Conservation (phyloP, 1,140 invertebrate genomes). For the Drosophila repleta region DNA sequence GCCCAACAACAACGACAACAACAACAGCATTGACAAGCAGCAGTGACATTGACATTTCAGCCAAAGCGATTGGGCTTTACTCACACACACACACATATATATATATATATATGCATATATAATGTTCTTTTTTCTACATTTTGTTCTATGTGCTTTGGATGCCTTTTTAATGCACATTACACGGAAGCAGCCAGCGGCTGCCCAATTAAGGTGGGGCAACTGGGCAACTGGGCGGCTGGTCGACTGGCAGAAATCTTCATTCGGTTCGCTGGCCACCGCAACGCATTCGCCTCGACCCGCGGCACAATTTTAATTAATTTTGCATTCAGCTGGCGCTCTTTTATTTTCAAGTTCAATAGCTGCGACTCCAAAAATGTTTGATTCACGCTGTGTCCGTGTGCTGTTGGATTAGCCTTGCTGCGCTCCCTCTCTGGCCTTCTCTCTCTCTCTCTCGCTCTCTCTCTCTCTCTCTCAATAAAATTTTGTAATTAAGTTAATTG, state of each 20-base stretch:
- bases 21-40: conserved; percentile 25
- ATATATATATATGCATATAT: not conserved
- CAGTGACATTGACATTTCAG: conserved; percentile 78
- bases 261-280: conserved; percentile 52
- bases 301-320: conserved; percentile 51
- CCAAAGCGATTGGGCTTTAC: conserved; percentile 50
- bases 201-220: conserved; percentile 41
- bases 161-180: conserved; percentile 58
- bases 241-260: not conserved
- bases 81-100: not conserved
- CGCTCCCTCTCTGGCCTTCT: not conserved
- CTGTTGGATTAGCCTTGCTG: conserved; percentile 13
- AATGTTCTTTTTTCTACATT: conserved; percentile 16
- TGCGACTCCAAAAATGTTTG: conserved; percentile 17
- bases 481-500: conserved; percentile 68
- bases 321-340: conserved; percentile 31
- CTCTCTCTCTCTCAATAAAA: not conserved
- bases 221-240: not conserved
- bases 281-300: conserved; percentile 5
- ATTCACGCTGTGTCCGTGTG: not conserved
- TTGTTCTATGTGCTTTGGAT: conserved; percentile 15
- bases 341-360: conserved; percentile 37
- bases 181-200: conserved; percentile 56
- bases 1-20: conserved; percentile 36
- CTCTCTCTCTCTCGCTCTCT: not conserved